Percentiles rank a stretch among this genome's conserved stretches.
These are phyloP conservation scores for Stomorhina lunata DNA, from an alignment of 2,888 invertebrate genomes.

Conservation along the genomic window DNA sequence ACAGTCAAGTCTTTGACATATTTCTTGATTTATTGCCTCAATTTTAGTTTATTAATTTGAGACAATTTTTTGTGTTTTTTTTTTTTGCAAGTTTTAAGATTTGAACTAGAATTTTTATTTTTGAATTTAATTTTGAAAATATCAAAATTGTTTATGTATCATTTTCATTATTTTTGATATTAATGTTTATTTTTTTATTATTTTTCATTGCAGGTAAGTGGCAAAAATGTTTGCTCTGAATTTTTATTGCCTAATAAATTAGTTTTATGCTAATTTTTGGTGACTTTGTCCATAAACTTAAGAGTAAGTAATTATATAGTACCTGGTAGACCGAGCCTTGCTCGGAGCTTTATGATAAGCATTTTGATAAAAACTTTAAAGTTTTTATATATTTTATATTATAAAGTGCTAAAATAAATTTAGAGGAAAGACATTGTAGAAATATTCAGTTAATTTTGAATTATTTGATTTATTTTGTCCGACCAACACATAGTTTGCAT, in stretches of 20 bases:
- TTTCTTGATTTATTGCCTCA: slow-evolving; percentile 60
- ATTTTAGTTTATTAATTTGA: slow-evolving; percentile 38
- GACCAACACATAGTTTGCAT: no score
- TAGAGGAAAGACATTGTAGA: no score
- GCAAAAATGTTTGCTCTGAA: background rate
- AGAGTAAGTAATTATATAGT: no score
- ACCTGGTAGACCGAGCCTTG: no score
- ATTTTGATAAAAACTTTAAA: no score
- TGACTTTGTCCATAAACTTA: no score
- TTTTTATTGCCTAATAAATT: background rate
- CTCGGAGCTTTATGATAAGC: no score
- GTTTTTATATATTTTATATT: no score
- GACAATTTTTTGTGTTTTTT: background rate
- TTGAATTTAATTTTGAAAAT: slow-evolving; percentile 27
- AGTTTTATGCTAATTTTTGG: background rate
- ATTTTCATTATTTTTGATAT: slow-evolving; percentile 15
- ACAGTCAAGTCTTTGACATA: slow-evolving; percentile 47
- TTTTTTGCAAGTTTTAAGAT: background rate
- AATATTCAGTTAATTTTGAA: no score
- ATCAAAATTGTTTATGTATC: slow-evolving; percentile 17
- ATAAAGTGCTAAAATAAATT: no score
- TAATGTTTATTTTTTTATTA: slow-evolving; percentile 14
- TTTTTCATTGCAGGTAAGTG: slow-evolving; percentile 59
- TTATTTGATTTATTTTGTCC: no score
- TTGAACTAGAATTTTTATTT: background rate